Percentiles rank a stretch among this genome's conserved stretches.
Conservation (phyloP, 2,888 invertebrate genomes). For the Syrphus vitripennis region DNA sequence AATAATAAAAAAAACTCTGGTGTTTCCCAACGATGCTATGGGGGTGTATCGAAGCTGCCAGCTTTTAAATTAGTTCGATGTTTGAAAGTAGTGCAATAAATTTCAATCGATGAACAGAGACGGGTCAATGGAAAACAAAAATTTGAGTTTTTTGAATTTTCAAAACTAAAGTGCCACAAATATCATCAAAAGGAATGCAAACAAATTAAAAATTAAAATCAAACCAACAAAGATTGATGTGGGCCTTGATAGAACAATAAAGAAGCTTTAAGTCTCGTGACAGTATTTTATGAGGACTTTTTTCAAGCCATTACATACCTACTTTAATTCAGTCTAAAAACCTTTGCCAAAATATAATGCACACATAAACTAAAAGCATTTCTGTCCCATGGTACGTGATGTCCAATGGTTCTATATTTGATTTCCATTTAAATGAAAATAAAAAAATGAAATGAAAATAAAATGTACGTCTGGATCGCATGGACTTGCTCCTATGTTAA, state of each 20-base stretch:
- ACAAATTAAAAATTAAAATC: not conserved
- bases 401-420: not conserved
- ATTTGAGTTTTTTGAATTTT: not conserved
- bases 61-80: not conserved
- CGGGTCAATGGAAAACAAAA: not conserved
- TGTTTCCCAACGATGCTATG: constrained; percentile 44
- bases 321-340: not conserved
- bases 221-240: not conserved
- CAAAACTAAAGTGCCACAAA: not conserved
- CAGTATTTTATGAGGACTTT: not conserved
- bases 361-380: not conserved
- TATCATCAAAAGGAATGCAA: not conserved
- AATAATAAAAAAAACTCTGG: constrained; percentile 2
- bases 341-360: not conserved
- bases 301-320: not conserved
- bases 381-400: not conserved
- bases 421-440: not conserved
- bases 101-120: not conserved
- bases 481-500: too few relatives aligned
- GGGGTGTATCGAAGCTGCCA: constrained; percentile 12
- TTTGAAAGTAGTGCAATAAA: constrained; percentile 16
- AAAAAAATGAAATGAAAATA: too few relatives aligned
- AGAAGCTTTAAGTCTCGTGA: not conserved
- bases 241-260: not conserved
- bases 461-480: too few relatives aligned